Percentiles rank a stretch among this genome's conserved stretches.
Evolutionary conservation across 2,797 vertebrate species (phyloP).

Genomic region (Melanotaenia pygmaea): DNA sequence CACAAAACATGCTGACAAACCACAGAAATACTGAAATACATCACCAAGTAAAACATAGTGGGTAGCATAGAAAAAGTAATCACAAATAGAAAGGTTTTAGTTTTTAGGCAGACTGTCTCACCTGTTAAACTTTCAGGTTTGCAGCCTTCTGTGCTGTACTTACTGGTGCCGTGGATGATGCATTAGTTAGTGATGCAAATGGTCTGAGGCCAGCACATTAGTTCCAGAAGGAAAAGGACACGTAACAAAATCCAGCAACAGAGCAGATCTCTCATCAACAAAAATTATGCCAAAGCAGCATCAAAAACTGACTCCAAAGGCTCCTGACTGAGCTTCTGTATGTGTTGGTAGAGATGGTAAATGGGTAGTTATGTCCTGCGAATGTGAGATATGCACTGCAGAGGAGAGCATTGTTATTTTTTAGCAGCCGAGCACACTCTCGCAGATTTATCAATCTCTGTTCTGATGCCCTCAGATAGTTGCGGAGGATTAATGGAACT

Average conservation of each 20-base stretch:
- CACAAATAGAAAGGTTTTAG: too few relatives aligned
- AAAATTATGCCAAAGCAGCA: not conserved
- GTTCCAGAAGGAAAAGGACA: not conserved
- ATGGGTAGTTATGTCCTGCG: not conserved
- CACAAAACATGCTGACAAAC: too few relatives aligned
- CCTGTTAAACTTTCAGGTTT: not conserved
- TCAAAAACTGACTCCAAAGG: not conserved
- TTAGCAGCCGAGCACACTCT: not conserved
- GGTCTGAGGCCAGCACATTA: not conserved
- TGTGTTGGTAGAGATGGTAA: not conserved
- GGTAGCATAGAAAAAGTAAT: too few relatives aligned
- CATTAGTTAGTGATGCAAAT: not conserved
- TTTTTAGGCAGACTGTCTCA: too few relatives aligned
- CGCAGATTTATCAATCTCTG: conserved; percentile 4
- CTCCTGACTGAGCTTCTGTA: not conserved
- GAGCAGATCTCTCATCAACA: not conserved
- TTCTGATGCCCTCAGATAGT: not conserved
- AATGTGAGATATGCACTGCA: not conserved
- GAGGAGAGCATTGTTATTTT: not conserved
- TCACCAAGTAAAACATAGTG: too few relatives aligned
- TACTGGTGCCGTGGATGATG: not conserved
- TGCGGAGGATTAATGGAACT: not conserved
- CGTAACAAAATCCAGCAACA: not conserved
- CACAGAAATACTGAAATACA: too few relatives aligned
- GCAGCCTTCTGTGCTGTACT: not conserved